Conservation (phyloP, 23 tunicate species). For the Botrylloides violaceus region DNA sequence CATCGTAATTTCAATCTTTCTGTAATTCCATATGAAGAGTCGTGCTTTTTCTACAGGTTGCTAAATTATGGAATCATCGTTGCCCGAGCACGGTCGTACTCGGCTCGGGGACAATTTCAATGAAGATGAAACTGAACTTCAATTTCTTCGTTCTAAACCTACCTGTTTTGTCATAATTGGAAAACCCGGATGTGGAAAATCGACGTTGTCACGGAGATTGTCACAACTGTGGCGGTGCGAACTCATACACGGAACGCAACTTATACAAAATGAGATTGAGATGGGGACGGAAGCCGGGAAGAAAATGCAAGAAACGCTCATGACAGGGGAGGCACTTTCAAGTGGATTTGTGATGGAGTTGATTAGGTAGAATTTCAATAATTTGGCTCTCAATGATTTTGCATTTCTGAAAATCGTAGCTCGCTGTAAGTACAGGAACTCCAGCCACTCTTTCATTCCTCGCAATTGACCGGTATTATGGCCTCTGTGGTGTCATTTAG, state of each 20-base stretch:
- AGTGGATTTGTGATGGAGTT: conserved; percentile 68
- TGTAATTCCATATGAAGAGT: too few relatives aligned
- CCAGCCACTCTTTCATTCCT: too few relatives aligned
- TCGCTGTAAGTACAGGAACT: too few relatives aligned
- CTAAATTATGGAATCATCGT: conserved; percentile 29
- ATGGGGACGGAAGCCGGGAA: conserved; percentile 57
- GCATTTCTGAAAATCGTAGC: too few relatives aligned
- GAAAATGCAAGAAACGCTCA: conserved; percentile 64
- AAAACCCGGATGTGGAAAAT: conserved; percentile 94
- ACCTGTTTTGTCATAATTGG: conserved; percentile 77
- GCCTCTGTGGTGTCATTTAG: too few relatives aligned
- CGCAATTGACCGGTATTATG: too few relatives aligned
- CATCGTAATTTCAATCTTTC: too few relatives aligned
- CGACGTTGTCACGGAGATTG: conserved; percentile 50
- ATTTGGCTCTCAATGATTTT: too few relatives aligned
- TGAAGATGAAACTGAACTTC: conserved; percentile 54
- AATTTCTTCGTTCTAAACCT: conserved; percentile 68
- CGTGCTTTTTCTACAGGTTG: too few relatives aligned
- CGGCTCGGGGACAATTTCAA: conserved; percentile 36
- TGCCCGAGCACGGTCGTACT: conserved; percentile 42
- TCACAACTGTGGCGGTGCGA: conserved; percentile 84
- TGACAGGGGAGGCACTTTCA: conserved; percentile 58
- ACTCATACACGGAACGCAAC: conserved; percentile 63
- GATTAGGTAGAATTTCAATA: conserved; percentile 30
- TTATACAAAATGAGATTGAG: conserved; percentile 61